Conservation (phyloP, 1,140 invertebrate genomes). For the Lepidurus packardi region DNA sequence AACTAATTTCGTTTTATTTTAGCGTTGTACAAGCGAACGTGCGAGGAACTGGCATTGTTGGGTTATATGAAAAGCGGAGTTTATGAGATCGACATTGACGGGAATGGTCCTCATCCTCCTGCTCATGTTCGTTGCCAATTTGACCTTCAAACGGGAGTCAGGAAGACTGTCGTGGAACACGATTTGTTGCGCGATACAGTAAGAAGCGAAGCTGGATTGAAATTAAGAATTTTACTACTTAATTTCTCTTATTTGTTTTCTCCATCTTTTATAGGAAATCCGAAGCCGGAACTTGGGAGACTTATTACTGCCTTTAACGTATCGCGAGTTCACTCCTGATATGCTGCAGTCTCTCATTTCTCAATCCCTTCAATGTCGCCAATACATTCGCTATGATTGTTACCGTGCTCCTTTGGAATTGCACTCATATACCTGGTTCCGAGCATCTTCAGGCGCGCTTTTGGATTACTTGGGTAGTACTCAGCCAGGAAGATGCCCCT, state of each 20-base stretch:
- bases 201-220: conserved; percentile 28
- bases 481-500: conserved; percentile 58
- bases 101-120: conserved; percentile 82
- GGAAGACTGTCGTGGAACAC: conserved; percentile 85
- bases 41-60: conserved; percentile 80
- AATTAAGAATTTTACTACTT: neutral
- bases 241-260: conserved; percentile 6
- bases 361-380: conserved; percentile 80
- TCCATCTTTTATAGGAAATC: conserved; percentile 32
- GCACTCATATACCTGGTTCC: conserved; percentile 84
- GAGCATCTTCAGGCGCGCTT: conserved; percentile 64
- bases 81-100: conserved; percentile 84
- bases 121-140: conserved; percentile 87
- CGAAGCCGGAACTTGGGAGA: conserved; percentile 52
- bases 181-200: conserved; percentile 80
- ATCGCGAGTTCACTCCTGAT: conserved; percentile 78
- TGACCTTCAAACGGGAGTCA: conserved; percentile 67
- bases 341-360: conserved; percentile 85
- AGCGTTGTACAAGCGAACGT: conserved; percentile 80
- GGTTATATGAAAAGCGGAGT: conserved; percentile 79
- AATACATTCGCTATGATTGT: conserved; percentile 87
- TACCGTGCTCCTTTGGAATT: conserved; percentile 78
- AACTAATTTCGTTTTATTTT: conserved; percentile 39
- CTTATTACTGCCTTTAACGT: conserved; percentile 76
- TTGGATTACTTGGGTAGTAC: conserved; percentile 78